Conservation (phyloP, 2,797 vertebrate genomes). For the Pseudocheirus occidentalis region DNA sequence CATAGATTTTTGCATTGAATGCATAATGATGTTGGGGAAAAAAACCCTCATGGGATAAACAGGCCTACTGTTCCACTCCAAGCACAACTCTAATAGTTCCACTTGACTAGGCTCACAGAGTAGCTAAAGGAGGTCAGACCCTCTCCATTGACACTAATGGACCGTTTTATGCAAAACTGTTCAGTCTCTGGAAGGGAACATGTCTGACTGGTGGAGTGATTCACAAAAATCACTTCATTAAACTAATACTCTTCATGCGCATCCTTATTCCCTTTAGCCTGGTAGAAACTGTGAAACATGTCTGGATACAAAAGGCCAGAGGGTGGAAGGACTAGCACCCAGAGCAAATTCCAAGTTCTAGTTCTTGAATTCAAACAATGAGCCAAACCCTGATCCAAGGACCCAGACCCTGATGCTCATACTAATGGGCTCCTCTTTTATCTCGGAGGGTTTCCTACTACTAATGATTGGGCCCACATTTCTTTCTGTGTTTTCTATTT, state of each 20-base stretch:
- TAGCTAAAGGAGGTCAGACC: constrained; percentile 63
- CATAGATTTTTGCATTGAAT: constrained; percentile 12
- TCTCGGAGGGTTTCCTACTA: not conserved
- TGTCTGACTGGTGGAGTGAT: constrained; percentile 73
- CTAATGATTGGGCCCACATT: not conserved
- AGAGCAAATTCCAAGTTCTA: constrained; percentile 4
- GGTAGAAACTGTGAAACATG: constrained; percentile 8
- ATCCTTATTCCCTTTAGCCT: constrained; percentile 44
- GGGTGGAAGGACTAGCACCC: not conserved
- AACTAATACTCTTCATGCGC: constrained; percentile 33
- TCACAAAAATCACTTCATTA: constrained; percentile 68
- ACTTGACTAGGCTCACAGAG: constrained; percentile 34
- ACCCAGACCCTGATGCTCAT: not conserved
- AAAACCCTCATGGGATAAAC: not conserved
- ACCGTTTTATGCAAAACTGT: constrained; percentile 62
- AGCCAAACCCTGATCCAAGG: not conserved
- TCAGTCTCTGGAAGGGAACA: constrained; percentile 62
- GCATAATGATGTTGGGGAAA: not conserved
- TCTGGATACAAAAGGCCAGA: not conserved
- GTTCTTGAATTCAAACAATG: constrained; percentile 37
- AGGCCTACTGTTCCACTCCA: not conserved
- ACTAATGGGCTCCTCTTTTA: not conserved
- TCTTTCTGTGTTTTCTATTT: not conserved
- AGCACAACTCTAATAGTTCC: constrained; percentile 42
- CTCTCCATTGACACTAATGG: constrained; percentile 64